Evolutionary conservation across 2,113 vertebrate species (phyloP).

Genomic region (Corythaixoides concolor): DNA sequence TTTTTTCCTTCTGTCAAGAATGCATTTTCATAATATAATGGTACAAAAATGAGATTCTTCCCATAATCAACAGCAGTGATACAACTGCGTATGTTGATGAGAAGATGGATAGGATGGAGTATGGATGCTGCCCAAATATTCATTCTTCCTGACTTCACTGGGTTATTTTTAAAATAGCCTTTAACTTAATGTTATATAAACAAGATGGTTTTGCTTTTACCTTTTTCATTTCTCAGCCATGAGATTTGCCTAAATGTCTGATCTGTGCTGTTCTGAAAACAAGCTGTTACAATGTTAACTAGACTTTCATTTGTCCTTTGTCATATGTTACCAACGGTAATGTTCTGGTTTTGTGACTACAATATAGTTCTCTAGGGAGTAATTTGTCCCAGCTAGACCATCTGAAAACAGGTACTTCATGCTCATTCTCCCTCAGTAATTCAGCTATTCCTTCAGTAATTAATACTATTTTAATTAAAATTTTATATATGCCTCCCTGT

Average conservation of each 20-base stretch:
- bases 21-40: neutral
- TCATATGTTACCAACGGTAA: constrained; percentile 39
- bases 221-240: neutral
- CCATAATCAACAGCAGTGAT: neutral
- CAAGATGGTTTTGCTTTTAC: neutral
- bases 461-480: constrained; percentile 68
- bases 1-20: neutral
- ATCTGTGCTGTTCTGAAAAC: constrained; percentile 21
- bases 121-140: neutral
- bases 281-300: constrained; percentile 26
- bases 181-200: neutral
- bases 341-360: constrained; percentile 47
- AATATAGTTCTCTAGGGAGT: constrained; percentile 39
- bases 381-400: constrained; percentile 54
- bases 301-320: constrained; percentile 69
- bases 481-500: constrained; percentile 30
- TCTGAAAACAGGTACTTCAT: constrained; percentile 56
- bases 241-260: neutral
- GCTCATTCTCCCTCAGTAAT: constrained; percentile 17
- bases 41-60: neutral
- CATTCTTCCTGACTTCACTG: neutral
- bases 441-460: constrained; percentile 57
- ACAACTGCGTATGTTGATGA: neutral
- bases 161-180: neutral
- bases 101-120: neutral